These are phyloP conservation scores for Sparidentex hasta DNA, from an alignment of 2,797 vertebrate species.

Conservation along the genomic window DNA sequence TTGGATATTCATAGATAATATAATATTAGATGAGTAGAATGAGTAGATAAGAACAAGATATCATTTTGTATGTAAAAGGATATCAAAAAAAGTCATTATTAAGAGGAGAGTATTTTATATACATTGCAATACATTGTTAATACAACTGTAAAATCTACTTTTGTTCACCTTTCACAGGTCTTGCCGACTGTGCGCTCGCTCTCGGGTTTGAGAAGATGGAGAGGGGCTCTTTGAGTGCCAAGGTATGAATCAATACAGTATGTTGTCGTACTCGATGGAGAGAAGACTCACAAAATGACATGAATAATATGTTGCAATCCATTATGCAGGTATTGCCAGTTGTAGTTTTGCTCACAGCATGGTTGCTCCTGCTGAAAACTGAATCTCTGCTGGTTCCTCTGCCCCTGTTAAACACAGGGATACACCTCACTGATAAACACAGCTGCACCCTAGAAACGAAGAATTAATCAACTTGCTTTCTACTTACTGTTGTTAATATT, in stretches of 20 bases:
- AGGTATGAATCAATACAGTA: constrained; percentile 77
- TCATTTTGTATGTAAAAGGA: too few relatives aligned
- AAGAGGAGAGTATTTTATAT: too few relatives aligned
- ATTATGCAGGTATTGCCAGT: background rate
- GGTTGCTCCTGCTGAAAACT: background rate
- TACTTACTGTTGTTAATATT: background rate
- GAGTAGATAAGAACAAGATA: too few relatives aligned
- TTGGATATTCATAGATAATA: too few relatives aligned
- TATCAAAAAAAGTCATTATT: too few relatives aligned
- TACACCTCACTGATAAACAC: constrained; percentile 2
- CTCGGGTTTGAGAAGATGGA: constrained; percentile 98
- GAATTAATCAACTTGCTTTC: background rate
- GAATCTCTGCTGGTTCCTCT: background rate
- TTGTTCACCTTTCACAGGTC: constrained; percentile 79
- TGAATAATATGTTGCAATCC: background rate
- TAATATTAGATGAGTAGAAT: too few relatives aligned
- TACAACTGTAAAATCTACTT: background rate
- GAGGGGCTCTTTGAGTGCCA: constrained; percentile 83
- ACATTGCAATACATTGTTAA: too few relatives aligned
- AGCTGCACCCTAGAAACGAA: background rate
- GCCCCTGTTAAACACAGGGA: background rate
- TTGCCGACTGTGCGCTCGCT: constrained; percentile 93
- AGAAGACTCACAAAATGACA: background rate
- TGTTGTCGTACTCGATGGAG: background rate
- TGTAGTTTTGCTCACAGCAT: background rate